Percentiles rank a stretch among this genome's conserved stretches.
Conservation (phyloP, 2,888 invertebrate genomes). For the Eupithecia vulgata region DNA sequence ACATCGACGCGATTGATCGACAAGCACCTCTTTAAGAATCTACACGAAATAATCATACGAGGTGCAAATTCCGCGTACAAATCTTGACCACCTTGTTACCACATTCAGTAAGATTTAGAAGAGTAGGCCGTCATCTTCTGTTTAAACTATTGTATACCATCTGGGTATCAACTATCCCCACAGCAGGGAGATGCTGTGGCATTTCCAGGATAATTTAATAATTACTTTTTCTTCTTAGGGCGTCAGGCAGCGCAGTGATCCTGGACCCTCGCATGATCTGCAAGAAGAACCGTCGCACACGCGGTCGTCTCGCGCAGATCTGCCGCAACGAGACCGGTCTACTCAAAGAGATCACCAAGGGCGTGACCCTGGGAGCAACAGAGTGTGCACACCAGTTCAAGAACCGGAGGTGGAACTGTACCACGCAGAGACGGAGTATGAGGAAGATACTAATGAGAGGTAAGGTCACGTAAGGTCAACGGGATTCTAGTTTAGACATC, state of each 20-base stretch:
- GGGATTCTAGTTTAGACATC: background rate
- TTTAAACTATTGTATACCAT: background rate
- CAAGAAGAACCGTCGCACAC: slow-evolving; percentile 91
- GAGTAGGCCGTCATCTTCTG: no score
- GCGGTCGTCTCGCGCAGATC: slow-evolving; percentile 91
- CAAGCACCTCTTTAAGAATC: no score
- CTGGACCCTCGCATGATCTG: slow-evolving; percentile 95
- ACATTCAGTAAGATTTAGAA: background rate
- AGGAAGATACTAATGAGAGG: slow-evolving; percentile 94
- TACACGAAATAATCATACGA: no score
- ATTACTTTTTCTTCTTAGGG: slow-evolving; percentile 79
- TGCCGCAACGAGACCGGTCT: slow-evolving; percentile 92
- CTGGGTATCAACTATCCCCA: background rate
- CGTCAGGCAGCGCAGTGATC: slow-evolving; percentile 92
- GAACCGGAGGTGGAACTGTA: slow-evolving; percentile 95
- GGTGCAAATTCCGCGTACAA: background rate
- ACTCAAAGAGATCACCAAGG: slow-evolving; percentile 92
- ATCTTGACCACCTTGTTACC: background rate
- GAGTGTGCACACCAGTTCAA: slow-evolving; percentile 96
- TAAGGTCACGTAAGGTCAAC: slow-evolving; percentile 66
- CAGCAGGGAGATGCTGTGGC: background rate
- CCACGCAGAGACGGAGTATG: slow-evolving; percentile 90
- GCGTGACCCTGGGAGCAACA: slow-evolving; percentile 91
- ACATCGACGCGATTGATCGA: no score
- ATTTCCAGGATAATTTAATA: background rate